Conservation (phyloP, 2,797 vertebrate species). For the Psittacula echo region DNA sequence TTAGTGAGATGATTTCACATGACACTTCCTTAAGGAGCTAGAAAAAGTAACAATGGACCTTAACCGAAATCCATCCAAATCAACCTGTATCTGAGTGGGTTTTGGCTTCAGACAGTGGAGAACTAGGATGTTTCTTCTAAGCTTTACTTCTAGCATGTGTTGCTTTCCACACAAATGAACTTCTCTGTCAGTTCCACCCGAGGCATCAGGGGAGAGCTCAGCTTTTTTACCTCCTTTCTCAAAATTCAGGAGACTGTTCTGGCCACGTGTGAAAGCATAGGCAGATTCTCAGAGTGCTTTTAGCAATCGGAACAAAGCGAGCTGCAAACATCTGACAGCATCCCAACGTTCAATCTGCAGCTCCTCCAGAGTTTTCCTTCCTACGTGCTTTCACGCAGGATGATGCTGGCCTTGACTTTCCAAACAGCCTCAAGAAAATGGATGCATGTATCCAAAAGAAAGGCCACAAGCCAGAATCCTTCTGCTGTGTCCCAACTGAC, state of each 20-base stretch:
- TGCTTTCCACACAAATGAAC: not conserved
- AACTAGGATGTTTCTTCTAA: not conserved
- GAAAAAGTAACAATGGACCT: not conserved
- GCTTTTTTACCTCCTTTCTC: not conserved
- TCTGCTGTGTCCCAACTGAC: not conserved
- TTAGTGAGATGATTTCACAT: not conserved
- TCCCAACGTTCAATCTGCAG: not conserved
- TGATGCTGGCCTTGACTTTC: not conserved
- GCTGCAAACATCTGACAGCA: not conserved
- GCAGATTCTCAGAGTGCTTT: not conserved
- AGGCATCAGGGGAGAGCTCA: not conserved
- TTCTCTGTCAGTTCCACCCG: not conserved
- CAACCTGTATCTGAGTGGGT: not conserved
- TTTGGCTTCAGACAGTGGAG: not conserved
- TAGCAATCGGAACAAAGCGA: not conserved
- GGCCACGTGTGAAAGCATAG: rapidly evolving
- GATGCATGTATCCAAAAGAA: not conserved
- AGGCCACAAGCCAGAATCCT: not conserved
- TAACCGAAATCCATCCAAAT: not conserved
- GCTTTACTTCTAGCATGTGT: not conserved
- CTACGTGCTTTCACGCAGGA: not conserved
- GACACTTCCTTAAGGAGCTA: not conserved
- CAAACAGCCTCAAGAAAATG: not conserved
- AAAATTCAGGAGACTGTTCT: not conserved
- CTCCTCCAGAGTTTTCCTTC: not conserved